Evolutionary conservation across 2,888 invertebrate genomes (phyloP).

Genomic region (Xanthostigma xanthostigma): DNA sequence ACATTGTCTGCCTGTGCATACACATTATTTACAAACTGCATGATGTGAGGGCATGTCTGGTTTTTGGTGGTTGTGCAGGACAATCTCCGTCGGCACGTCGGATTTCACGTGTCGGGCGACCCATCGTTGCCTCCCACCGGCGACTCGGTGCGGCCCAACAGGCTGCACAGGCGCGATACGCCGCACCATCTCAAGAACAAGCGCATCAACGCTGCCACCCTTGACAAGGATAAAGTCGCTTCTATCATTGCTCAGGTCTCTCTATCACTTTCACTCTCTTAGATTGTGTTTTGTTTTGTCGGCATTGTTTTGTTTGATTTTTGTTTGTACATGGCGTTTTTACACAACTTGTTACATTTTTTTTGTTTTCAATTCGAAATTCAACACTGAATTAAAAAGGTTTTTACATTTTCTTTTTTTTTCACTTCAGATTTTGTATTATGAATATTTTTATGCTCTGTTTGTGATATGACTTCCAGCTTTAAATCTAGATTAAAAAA

Average conservation of each 20-base stretch:
- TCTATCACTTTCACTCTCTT: slow-evolving; percentile 9
- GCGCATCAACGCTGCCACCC: slow-evolving; percentile 52
- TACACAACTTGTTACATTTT: background rate
- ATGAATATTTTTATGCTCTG: too few relatives aligned
- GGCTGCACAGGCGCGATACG: slow-evolving; percentile 84
- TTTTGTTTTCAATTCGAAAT: background rate
- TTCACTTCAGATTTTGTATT: too few relatives aligned
- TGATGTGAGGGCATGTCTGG: too few relatives aligned
- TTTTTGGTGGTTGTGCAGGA: slow-evolving; percentile 21
- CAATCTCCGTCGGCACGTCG: slow-evolving; percentile 42
- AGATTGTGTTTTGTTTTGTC: background rate
- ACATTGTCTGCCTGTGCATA: too few relatives aligned
- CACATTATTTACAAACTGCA: too few relatives aligned
- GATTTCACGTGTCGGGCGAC: slow-evolving; percentile 35
- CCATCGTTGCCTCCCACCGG: slow-evolving; percentile 26
- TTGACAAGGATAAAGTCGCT: slow-evolving; percentile 56
- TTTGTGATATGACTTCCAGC: too few relatives aligned
- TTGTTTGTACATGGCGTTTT: background rate
- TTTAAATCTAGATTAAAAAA: too few relatives aligned
- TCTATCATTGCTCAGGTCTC: slow-evolving; percentile 53
- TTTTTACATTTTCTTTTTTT: background rate
- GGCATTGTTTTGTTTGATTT: background rate
- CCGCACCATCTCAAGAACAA: slow-evolving; percentile 99
- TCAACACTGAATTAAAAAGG: background rate
- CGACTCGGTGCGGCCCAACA: slow-evolving; percentile 40